phyloP scores from a whole-genome alignment of 2,888 invertebrate genomes.

The Drosophila cognata region DNA sequence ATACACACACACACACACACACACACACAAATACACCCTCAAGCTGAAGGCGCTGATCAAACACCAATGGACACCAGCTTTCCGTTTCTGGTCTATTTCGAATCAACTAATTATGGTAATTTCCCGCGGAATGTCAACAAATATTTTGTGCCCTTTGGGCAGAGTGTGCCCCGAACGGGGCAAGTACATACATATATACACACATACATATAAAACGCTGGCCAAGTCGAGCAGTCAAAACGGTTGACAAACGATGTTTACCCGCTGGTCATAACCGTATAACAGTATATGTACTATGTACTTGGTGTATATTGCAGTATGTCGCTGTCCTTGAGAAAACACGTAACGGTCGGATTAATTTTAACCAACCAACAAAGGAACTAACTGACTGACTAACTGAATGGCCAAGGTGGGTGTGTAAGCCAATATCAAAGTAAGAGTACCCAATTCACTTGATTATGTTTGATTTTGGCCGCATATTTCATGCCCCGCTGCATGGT shows the following conservation, averaged over 20 bases:
- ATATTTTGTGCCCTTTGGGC: constrained; percentile 68
- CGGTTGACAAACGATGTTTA: constrained; percentile 80
- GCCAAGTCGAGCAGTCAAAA: constrained; percentile 64
- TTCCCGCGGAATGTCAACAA: constrained; percentile 82
- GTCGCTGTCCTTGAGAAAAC: constrained; percentile 59
- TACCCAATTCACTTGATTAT: constrained; percentile 80
- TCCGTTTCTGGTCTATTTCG: constrained; percentile 59
- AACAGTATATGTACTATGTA: constrained; percentile 15
- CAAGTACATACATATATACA: neutral
- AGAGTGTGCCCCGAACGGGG: constrained; percentile 14
- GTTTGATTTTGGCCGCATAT: constrained; percentile 75
- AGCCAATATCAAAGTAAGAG: constrained; percentile 32
- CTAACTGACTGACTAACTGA: constrained; percentile 23
- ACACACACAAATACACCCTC: neutral
- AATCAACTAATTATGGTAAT: constrained; percentile 84
- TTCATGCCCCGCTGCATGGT: constrained; percentile 56
- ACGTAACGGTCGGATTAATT: constrained; percentile 72
- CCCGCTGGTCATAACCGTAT: constrained; percentile 55
- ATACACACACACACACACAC: constrained; percentile 16
- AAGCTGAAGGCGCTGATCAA: constrained; percentile 50
- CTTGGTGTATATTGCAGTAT: constrained; percentile 42
- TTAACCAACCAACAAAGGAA: constrained; percentile 60
- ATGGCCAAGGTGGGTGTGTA: constrained; percentile 46
- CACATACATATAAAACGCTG: neutral
- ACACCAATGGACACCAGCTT: constrained; percentile 59